Evolutionary conservation across 2,797 vertebrate genomes (phyloP).

Genomic region (Geotrypetes seraphini): DNA sequence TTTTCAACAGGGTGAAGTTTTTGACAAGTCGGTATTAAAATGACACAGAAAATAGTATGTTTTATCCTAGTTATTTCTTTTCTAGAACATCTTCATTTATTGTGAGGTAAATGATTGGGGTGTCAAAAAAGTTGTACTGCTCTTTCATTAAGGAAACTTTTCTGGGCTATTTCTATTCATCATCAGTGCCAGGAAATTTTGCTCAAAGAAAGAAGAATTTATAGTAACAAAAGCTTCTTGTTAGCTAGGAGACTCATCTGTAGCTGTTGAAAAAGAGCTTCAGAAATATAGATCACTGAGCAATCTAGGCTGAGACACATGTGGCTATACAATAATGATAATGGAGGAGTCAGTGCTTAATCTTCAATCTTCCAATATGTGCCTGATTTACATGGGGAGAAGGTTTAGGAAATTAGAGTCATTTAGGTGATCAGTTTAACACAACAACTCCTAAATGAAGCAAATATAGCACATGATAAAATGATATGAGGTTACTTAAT

Average conservation of each 20-base stretch:
- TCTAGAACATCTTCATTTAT: slow-evolving; percentile 15
- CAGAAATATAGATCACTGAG: too few relatives aligned
- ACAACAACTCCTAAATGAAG: too few relatives aligned
- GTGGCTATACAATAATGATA: too few relatives aligned
- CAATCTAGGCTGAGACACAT: too few relatives aligned
- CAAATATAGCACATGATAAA: too few relatives aligned
- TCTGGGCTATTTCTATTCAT: slow-evolving; percentile 15
- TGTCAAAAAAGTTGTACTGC: slow-evolving; percentile 13
- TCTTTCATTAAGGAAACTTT: slow-evolving; percentile 20
- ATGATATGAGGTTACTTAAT: too few relatives aligned
- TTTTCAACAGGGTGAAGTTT: slow-evolving; percentile 16
- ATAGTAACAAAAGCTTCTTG: neutral
- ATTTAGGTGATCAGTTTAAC: too few relatives aligned
- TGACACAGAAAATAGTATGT: neutral
- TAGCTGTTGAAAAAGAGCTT: neutral
- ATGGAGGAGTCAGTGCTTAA: too few relatives aligned
- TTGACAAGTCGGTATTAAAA: slow-evolving; percentile 25
- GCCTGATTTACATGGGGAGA: too few relatives aligned
- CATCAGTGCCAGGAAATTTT: slow-evolving; percentile 7
- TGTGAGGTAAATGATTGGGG: slow-evolving; percentile 15
- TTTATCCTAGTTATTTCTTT: slow-evolving; percentile 25
- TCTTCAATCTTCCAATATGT: too few relatives aligned
- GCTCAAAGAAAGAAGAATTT: slow-evolving; percentile 11
- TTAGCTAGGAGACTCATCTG: neutral
- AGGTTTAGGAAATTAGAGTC: too few relatives aligned